phyloP scores from a whole-genome alignment of 1,140 invertebrate genomes.

The Leptoteleia sp. region DNA sequence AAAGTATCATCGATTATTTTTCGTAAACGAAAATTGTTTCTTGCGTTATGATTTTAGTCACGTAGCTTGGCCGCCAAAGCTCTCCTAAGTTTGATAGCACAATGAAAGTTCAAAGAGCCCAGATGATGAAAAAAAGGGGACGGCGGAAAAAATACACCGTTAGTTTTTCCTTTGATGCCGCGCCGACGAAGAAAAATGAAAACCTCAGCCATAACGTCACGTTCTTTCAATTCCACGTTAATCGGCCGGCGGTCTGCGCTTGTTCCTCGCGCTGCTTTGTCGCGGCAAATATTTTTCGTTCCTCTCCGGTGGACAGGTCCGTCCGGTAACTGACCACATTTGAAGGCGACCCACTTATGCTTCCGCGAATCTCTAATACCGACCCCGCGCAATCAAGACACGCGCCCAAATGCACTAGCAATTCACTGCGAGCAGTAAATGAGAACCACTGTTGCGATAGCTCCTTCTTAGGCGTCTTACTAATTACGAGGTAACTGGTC shows the following conservation, averaged over 20 bases:
- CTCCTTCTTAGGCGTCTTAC: conserved; percentile 71
- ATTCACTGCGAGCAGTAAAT: conserved; percentile 19
- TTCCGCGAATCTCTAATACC: not conserved
- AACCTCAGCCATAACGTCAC: conserved; percentile 58
- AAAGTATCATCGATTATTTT: conserved; percentile 41
- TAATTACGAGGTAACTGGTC: conserved; percentile 73
- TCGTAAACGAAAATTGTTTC: conserved; percentile 41
- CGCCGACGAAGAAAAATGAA: conserved; percentile 59
- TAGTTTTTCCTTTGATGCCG: conserved; percentile 56
- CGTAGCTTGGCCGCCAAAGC: conserved; percentile 32
- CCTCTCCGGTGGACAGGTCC: no score
- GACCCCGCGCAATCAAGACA: conserved; percentile 1
- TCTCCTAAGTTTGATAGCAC: conserved; percentile 55
- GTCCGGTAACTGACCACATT: conserved; percentile 8
- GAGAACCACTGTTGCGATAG: conserved; percentile 51
- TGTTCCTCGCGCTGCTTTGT: conserved; percentile 55
- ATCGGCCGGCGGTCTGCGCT: conserved; percentile 54
- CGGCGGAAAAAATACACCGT: conserved; percentile 42
- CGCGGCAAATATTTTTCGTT: conserved; percentile 55
- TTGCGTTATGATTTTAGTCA: conserved; percentile 52
- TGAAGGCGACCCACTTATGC: conserved; percentile 39
- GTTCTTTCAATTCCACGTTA: conserved; percentile 64
- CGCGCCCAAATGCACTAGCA: not conserved
- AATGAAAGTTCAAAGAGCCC: conserved; percentile 59
- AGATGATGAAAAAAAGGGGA: conserved; percentile 50